A percentile compares a stretch with the other conserved stretches of the same genome.
phyloP scores from a whole-genome alignment of 2,113 vertebrate genomes.

The Psephotus haematonotus region DNA sequence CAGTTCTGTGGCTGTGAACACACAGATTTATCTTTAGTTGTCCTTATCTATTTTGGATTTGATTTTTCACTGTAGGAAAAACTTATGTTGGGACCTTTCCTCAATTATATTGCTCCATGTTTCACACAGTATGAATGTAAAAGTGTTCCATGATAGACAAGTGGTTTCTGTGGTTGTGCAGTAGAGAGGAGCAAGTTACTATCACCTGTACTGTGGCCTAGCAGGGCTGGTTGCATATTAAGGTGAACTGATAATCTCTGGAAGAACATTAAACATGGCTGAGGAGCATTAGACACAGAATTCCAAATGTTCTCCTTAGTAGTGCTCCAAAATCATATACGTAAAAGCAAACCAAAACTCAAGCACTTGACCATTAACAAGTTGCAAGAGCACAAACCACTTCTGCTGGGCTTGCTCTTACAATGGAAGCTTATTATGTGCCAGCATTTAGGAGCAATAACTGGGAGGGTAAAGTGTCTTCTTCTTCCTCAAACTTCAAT shows the following conservation, averaged over 20 bases:
- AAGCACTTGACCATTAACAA: neutral
- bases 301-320: neutral
- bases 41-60: neutral
- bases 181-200: neutral
- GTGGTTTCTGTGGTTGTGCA: neutral
- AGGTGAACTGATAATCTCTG: neutral
- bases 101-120: neutral
- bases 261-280: neutral
- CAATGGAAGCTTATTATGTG: neutral
- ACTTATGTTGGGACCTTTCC: neutral
- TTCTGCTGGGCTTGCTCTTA: neutral
- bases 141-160: neutral
- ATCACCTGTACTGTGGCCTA: accelerated
- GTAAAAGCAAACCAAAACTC: neutral
- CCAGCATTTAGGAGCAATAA: neutral
- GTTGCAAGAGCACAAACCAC: neutral
- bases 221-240: neutral
- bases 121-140: neutral
- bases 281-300: neutral
- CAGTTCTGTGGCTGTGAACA: accelerated
- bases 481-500: neutral
- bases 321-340: neutral
- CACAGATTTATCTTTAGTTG: neutral
- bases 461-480: neutral
- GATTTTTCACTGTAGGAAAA: neutral